Evolutionary conservation across 2,797 vertebrate genomes (phyloP), one percentile per base, ranked within the genome.

Genomic region (Coracias cyanogaster): DNA sequence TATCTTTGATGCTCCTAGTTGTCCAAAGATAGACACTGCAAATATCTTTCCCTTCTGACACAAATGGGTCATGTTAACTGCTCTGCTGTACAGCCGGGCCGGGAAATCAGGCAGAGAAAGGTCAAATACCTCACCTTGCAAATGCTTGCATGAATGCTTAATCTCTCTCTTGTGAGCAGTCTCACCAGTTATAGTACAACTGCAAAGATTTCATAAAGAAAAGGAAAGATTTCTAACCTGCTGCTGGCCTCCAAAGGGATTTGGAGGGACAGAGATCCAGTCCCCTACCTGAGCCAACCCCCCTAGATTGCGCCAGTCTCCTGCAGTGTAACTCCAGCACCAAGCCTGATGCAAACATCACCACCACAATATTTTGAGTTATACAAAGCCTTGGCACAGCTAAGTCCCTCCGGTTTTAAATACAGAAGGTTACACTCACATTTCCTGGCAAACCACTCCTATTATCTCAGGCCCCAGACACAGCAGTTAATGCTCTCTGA

Each of bases 91-190:
- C 89, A 78, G 61, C 61, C 0, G 0, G 72, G 61, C 65, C 62
- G 82, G 79, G 87, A 94, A 93, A 69, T 69, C 31, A 26, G 72
- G 57, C 65, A 70, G 7, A 71, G 65, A 91, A 86, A 91, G 83
- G 89, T 90, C 51, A 24, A 69, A 57, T 3, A 0, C 16, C 33
- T 96, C 87, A 94, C 77, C 89, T 79, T 91, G 85, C 77, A 93
- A 90, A 84, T 41, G 43, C 62, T 28, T 33, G 15, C 46, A 51
- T 55, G 72, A 92, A 90, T 55, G 29, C 66, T 58, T 86, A 55
- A 82, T 91, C 17, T 49, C 49, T 78, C 89, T 91, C 39, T 46
- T 84, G 58, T 48, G 70, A 84, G 66, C 55, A 52, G 29, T 22
- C 62, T 76, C 46, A 69, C 31, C 52, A 78, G 58, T 37, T 76